Evolutionary conservation across 2,113 vertebrate species (phyloP).

Genomic region (Nannobrachium achirus): DNA sequence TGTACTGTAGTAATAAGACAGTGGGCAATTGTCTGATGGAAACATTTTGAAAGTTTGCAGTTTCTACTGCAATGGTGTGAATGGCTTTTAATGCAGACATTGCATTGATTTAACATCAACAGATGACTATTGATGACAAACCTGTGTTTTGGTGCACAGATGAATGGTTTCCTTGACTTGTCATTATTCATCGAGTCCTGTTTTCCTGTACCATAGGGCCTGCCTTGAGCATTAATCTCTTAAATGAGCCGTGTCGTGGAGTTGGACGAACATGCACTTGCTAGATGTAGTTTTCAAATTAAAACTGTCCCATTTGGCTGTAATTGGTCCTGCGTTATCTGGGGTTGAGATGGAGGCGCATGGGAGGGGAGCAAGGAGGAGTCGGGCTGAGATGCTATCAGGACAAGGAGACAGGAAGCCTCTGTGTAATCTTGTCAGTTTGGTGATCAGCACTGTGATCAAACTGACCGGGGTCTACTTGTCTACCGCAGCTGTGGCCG

Average conservation of each 20-base stretch:
- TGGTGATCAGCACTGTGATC: conserved; percentile 66
- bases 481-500: conserved; percentile 43
- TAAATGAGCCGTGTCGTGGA: conserved; percentile 73
- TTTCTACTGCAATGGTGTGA: conserved; percentile 23
- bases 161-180: conserved; percentile 64
- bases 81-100: conserved; percentile 45
- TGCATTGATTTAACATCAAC: conserved; percentile 20
- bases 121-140: conserved; percentile 34
- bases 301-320: conserved; percentile 71
- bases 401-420: conserved; percentile 75
- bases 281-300: conserved; percentile 76
- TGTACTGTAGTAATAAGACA: conserved; percentile 43
- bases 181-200: conserved; percentile 51
- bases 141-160: conserved; percentile 55
- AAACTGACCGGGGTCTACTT: conserved; percentile 28
- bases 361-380: conserved; percentile 54
- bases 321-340: conserved; percentile 73
- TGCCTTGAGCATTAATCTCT: conserved; percentile 71
- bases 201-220: conserved; percentile 43
- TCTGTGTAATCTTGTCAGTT: conserved; percentile 79
- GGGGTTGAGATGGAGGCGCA: conserved; percentile 53
- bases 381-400: conserved; percentile 76
- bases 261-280: conserved; percentile 61
- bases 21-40: conserved; percentile 41
- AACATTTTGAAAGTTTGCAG: conserved; percentile 39